Conservation (phyloP, 2,888 invertebrate species). For the Exephanes ischioxanthus region DNA sequence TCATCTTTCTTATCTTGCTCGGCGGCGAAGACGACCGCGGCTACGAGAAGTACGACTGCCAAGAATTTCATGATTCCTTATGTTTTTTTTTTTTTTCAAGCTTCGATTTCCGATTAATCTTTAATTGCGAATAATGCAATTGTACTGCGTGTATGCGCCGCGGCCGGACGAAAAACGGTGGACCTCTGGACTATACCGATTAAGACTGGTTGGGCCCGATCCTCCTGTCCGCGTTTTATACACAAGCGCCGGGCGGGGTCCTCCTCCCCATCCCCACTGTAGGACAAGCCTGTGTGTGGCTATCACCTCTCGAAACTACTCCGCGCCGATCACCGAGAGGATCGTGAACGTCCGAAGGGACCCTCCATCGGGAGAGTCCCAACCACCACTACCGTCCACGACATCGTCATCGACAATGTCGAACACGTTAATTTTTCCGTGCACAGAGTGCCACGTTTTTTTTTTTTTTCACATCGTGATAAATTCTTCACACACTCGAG, state of each 20-base stretch:
- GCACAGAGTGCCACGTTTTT: neutral
- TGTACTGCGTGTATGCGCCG: conserved; percentile 55
- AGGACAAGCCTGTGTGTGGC: conserved; percentile 25
- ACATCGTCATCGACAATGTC: conserved; percentile 17
- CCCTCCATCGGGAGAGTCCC: conserved; percentile 5
- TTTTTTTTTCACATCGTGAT: neutral
- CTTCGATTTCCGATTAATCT: conserved; percentile 60
- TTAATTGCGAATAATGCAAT: conserved; percentile 13
- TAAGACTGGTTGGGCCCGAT: conserved; percentile 83
- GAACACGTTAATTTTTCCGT: neutral
- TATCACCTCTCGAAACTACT: conserved; percentile 59
- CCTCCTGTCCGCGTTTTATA: conserved; percentile 82
- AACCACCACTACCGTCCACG: neutral
- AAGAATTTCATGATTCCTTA: conserved; percentile 83
- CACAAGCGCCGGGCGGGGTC: conserved; percentile 79
- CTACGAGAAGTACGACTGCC: conserved; percentile 87
- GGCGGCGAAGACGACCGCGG: conserved; percentile 85
- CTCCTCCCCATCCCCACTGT: conserved; percentile 66
- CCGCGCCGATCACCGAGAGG: conserved; percentile 39
- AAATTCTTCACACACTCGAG: conserved; percentile 14
- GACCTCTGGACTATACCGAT: conserved; percentile 76
- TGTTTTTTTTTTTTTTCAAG: conserved; percentile 29
- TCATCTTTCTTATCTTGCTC: conserved; percentile 85
- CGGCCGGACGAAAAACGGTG: conserved; percentile 64
- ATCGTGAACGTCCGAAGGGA: conserved; percentile 28